Evolutionary conservation across 1,140 invertebrate species (phyloP), one percentile per base, ranked within the genome.

Genomic region (Chironomus tepperi): DNA sequence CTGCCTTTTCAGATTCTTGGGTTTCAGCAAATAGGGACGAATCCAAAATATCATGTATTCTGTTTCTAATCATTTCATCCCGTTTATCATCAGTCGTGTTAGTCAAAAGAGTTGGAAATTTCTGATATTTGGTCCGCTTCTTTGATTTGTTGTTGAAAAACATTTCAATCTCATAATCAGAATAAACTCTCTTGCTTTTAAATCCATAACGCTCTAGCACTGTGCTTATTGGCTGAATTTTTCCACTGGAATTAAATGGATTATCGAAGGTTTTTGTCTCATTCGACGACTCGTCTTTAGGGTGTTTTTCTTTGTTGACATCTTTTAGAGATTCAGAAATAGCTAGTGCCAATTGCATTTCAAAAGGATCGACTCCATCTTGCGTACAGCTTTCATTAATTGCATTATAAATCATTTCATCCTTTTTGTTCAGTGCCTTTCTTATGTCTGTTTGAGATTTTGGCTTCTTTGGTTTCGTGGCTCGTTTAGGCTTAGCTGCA

Each of bases 301-400:
- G 24, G 2, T 34, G 0, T n/a, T 10, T 5, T 12, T 34, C 73
- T 64, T 73, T 10, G 3, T 42, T 47, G 42, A 75, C 43, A 6
- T 77, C 76, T 8, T 78, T 76, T 1, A 77, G 42, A 3, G 81
- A 82, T 74, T 78, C 79, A 19, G 80, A 81, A 19, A 81, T 74
- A 9, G 79, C 80, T 75, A 82, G 75, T 57, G 80, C 81, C 76
- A 82, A 77, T 76, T 79, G 80, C 73, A 82, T 80, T 74, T 82
- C 81, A 74, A 81, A 77, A 6, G 78, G 78, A 78, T 78, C 80
- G 12, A 81, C 79, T 70, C 80, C 80, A 42, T 82, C 81, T 9
- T 78, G 77, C 34, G 77, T 73, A 57, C 80, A 80, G 47, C 81
- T 80, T 73, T 81, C 78, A 1, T 80, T 80, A 5, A 81, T 79